Evolutionary conservation across 1,140 invertebrate genomes (phyloP).

Genomic region (Heliothis virescens): DNA sequence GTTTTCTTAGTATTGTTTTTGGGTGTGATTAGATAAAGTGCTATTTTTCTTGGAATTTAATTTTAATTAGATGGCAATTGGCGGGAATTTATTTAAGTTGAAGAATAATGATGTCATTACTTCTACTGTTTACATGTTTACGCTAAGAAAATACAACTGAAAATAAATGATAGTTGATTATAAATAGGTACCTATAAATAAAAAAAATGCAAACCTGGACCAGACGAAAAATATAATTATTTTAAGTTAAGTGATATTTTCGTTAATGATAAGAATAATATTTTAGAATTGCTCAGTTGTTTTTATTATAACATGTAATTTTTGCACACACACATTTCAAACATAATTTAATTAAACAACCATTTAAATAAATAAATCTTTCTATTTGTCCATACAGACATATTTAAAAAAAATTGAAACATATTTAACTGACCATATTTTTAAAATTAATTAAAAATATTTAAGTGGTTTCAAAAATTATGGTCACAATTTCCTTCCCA

Average conservation of each 20-base stretch:
- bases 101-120: neutral
- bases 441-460: too few species aligned
- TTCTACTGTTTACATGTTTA: neutral
- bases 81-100: neutral
- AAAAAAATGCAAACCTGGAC: too few species aligned
- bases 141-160: neutral
- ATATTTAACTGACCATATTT: neutral
- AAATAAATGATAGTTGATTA: neutral
- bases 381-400: neutral
- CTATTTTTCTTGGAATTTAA: conserved; percentile 18
- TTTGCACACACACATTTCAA: too few species aligned
- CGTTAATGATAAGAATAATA: too few species aligned
- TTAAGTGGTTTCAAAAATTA: neutral
- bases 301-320: too few species aligned
- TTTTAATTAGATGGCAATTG: conserved; percentile 8
- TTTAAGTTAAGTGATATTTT: too few species aligned
- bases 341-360: too few species aligned
- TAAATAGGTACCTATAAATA: too few species aligned
- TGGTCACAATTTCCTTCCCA: too few species aligned
- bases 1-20: conserved; percentile 64
- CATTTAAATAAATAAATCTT: too few species aligned
- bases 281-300: neutral
- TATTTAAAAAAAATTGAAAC: neutral
- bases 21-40: conserved; percentile 52
- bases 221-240: too few species aligned